Conservation (phyloP, 2,797 vertebrate species). For the Menidia menidia region DNA sequence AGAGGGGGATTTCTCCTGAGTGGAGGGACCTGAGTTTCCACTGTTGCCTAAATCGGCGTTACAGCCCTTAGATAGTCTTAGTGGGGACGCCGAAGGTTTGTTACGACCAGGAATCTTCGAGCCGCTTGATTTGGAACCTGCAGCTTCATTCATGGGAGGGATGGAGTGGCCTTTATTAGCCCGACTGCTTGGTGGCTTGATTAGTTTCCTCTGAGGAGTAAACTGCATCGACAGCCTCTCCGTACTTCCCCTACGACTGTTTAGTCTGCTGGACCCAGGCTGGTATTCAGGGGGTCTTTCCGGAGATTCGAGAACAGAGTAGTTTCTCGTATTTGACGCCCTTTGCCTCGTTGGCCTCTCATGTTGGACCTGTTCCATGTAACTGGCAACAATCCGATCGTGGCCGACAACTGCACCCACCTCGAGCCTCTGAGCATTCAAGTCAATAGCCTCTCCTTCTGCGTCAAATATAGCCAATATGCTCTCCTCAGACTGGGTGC, state of each 20-base stretch:
- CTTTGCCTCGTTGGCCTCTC: conserved; percentile 80
- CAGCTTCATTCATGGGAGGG: conserved; percentile 66
- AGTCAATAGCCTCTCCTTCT: conserved; percentile 87
- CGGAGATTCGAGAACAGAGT: conserved; percentile 74
- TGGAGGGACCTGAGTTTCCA: conserved; percentile 57
- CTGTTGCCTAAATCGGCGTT: conserved; percentile 58
- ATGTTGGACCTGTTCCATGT: conserved; percentile 79
- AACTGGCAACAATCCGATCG: conserved; percentile 67
- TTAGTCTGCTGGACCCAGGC: conserved; percentile 43
- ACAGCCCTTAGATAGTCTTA: conserved; percentile 75
- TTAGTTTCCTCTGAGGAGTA: conserved; percentile 77
- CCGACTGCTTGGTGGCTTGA: conserved; percentile 74
- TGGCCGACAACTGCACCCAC: conserved; percentile 77
- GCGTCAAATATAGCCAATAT: conserved; percentile 86
- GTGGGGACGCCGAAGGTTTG: conserved; percentile 81
- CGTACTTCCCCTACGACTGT: conserved; percentile 61
- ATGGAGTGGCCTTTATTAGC: conserved; percentile 75
- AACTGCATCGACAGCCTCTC: conserved; percentile 74
- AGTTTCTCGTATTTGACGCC: conserved; percentile 74
- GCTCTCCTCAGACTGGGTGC: conserved; percentile 89
- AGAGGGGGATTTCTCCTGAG: conserved; percentile 81
- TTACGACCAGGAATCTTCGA: conserved; percentile 87
- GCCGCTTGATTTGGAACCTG: conserved; percentile 74
- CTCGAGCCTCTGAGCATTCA: conserved; percentile 82
- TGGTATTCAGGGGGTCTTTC: conserved; percentile 80